A percentile compares a stretch with the other conserved stretches of the same genome.
Conservation (phyloP, 2,888 invertebrate genomes). For the Lasioglossum villosulum region DNA sequence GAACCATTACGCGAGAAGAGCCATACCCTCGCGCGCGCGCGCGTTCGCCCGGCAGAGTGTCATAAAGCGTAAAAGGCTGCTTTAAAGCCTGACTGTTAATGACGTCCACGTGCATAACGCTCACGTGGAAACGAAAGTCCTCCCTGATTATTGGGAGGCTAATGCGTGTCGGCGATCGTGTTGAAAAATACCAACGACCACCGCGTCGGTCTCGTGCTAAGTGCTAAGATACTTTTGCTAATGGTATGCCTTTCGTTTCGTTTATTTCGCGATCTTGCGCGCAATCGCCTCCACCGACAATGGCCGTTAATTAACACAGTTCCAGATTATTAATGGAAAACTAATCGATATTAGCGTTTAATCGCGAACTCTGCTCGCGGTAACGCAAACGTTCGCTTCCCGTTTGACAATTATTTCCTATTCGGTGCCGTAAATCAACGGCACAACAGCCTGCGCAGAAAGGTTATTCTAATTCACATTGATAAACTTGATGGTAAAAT, state of each 20-base stretch:
- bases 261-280: conserved; percentile 52
- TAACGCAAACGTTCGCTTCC: not conserved
- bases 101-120: conserved; percentile 76
- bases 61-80: conserved; percentile 81
- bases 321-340: conserved; percentile 34
- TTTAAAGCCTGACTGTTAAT: conserved; percentile 80
- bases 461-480: not conserved
- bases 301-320: conserved; percentile 41
- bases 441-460: not conserved
- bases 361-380: not conserved
- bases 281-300: conserved; percentile 22
- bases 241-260: conserved; percentile 49
- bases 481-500: not conserved
- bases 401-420: not conserved
- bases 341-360: conserved; percentile 4
- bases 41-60: conserved; percentile 71
- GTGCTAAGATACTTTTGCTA: conserved; percentile 64
- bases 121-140: conserved; percentile 69
- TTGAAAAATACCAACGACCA: conserved; percentile 57
- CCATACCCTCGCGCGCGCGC: conserved; percentile 44
- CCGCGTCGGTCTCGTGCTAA: conserved; percentile 24
- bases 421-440: not conserved
- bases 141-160: conserved; percentile 66
- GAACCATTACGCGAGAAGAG: conserved; percentile 64
- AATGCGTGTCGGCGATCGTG: conserved; percentile 66